Base-by-base conservation (phyloP, 2,888 invertebrate species). In the Villa cingulata region DNA sequence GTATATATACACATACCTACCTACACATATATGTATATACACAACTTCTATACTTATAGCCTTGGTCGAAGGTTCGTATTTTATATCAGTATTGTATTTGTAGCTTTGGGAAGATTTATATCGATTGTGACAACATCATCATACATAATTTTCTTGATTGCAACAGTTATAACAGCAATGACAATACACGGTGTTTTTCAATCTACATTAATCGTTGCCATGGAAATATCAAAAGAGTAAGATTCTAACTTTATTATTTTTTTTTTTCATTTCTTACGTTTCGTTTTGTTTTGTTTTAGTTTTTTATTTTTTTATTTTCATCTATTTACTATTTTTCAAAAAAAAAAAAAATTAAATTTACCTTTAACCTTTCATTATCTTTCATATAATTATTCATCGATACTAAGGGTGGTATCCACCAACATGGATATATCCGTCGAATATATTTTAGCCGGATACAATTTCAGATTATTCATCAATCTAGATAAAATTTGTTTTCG, bases 221-320 rank as follows among this genome's bases (percentile, higher is more conserved):
- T 75, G 71, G 75, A 75, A 64, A 72, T 73, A 56, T 72, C 73
- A 4, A 64, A 69, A 55, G 67, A 68, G 68, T 68, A 63, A 66
- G 67, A 62, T 23, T 23, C 51, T 23, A 23, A 23, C 23, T 23
- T 23, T 23, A 23, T 23, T 23, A n/a, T n/a, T n/a, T n/a, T n/a
- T n/a, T n/a, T n/a, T n/a, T n/a, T n/a, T n/a, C n/a, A n/a, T n/a
- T n/a, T n/a, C n/a, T n/a, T n/a, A n/a, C n/a, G n/a, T n/a, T n/a
- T n/a, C n/a, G n/a, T n/a, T n/a, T n/a, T n/a, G n/a, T n/a, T n/a
- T n/a, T n/a, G n/a, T n/a, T n/a, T n/a, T n/a, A n/a, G n/a, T n/a
- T n/a, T n/a, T n/a, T n/a, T n/a, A n/a, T n/a, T n/a, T n/a, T n/a
- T n/a, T n/a, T n/a, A n/a, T n/a, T n/a, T n/a, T n/a, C n/a, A n/a